A percentile compares a stretch with the other conserved stretches of the same genome.
These are phyloP conservation scores for Bubo bubo DNA, from an alignment of 2,113 vertebrate species.

Conservation along the genomic window DNA sequence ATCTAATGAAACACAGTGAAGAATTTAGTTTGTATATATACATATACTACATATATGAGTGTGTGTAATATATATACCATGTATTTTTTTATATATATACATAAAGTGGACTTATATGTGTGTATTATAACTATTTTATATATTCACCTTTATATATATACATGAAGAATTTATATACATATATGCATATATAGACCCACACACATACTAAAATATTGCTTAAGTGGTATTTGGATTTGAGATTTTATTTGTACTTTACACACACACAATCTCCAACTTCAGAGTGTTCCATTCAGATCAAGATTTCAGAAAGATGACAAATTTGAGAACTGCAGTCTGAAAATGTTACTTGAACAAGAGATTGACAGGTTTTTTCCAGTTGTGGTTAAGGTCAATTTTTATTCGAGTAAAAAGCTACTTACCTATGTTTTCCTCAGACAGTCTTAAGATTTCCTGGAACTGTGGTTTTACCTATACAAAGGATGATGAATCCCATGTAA, in stretches of 20 bases:
- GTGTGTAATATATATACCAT: too few relatives aligned
- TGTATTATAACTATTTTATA: background rate
- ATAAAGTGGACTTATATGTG: background rate
- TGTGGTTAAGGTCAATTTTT: background rate
- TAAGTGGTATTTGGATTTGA: background rate
- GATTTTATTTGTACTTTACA: background rate
- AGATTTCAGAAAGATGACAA: background rate
- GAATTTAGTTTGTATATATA: background rate
- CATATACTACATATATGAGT: background rate
- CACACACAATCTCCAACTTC: background rate
- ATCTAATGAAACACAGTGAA: constrained; percentile 75
- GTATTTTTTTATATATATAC: background rate
- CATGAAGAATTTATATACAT: background rate
- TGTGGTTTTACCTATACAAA: constrained; percentile 92
- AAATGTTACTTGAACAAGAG: background rate
- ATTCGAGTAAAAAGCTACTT: constrained; percentile 56
- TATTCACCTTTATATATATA: background rate
- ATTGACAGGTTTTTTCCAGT: background rate
- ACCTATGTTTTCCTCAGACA: constrained; percentile 98
- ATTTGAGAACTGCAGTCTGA: background rate
- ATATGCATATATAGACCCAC: background rate
- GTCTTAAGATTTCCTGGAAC: constrained; percentile 96
- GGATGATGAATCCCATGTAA: background rate
- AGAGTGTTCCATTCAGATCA: background rate
- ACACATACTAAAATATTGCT: background rate